Conservation (phyloP, 2,888 invertebrate species). For the Petrolisthes manimaculis region DNA sequence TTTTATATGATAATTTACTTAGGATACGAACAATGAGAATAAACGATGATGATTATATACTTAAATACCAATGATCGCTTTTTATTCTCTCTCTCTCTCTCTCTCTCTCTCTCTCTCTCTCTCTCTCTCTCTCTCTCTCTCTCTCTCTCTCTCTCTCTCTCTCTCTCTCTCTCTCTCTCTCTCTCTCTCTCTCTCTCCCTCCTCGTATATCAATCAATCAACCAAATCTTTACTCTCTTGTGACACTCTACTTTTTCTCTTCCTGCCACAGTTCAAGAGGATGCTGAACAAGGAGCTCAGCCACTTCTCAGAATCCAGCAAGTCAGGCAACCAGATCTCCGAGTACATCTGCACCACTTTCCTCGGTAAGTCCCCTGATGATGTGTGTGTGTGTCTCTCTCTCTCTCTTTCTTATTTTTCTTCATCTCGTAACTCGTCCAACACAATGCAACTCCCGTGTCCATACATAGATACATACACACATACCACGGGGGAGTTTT, state of each 20-base stretch:
- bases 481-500: too few species aligned
- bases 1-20: too few species aligned
- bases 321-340: slow-evolving; percentile 98
- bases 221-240: background rate
- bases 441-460: too few species aligned
- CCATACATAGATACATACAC: slow-evolving; percentile 6
- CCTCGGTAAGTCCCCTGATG: slow-evolving; percentile 84
- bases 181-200: background rate
- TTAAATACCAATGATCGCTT: too few species aligned
- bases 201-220: background rate
- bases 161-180: background rate
- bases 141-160: background rate
- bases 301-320: slow-evolving; percentile 98
- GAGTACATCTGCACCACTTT: slow-evolving; percentile 99
- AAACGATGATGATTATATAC: too few species aligned
- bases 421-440: too few species aligned
- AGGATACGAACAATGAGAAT: too few species aligned
- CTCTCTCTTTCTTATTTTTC: slow-evolving; percentile 14
- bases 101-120: background rate
- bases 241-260: background rate
- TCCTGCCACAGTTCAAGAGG: slow-evolving; percentile 87
- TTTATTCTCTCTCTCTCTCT: slow-evolving; percentile 8
- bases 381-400: background rate
- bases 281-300: slow-evolving; percentile 82
- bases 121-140: background rate